A percentile compares a stretch with the other conserved stretches of the same genome.
phyloP scores from a whole-genome alignment of 2,113 vertebrate genomes.

The Oncorhynchus clarkii region DNA sequence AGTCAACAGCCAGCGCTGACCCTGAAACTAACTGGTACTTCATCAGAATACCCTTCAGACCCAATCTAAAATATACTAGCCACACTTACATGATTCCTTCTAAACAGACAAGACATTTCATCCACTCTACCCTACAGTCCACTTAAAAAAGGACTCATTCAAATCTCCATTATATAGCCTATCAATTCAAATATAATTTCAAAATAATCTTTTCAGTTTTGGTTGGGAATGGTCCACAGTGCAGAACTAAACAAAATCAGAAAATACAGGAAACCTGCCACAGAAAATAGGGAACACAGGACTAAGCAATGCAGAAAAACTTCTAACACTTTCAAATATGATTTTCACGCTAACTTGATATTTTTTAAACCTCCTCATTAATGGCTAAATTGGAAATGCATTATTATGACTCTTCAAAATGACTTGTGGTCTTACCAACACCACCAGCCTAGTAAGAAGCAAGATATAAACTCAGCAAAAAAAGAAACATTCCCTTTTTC shows the following conservation, averaged over 20 bases:
- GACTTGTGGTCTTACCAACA: not conserved
- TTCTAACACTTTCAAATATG: slow-evolving; percentile 6
- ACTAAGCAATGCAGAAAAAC: not conserved
- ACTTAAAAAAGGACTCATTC: not conserved
- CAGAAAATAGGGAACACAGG: not conserved
- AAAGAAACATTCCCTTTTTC: too few species aligned
- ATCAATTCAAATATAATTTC: not conserved
- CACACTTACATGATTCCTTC: not conserved
- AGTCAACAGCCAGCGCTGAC: slow-evolving; percentile 12
- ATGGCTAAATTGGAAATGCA: slow-evolving; percentile 3
- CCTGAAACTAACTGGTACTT: not conserved
- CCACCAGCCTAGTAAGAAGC: not conserved
- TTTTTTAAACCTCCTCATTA: not conserved
- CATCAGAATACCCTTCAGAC: slow-evolving; percentile 8
- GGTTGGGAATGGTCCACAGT: slow-evolving; percentile 8
- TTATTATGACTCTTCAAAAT: not conserved
- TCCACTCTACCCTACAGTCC: not conserved
- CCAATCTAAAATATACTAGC: not conserved
- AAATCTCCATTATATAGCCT: not conserved
- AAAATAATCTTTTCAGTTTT: not conserved
- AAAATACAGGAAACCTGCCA: not conserved
- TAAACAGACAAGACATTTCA: not conserved
- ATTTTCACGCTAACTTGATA: not conserved
- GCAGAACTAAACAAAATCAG: not conserved
- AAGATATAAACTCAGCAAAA: not conserved